Evolutionary conservation across 2,888 invertebrate genomes (phyloP).

Genomic region (Drosophila mayaguana): DNA sequence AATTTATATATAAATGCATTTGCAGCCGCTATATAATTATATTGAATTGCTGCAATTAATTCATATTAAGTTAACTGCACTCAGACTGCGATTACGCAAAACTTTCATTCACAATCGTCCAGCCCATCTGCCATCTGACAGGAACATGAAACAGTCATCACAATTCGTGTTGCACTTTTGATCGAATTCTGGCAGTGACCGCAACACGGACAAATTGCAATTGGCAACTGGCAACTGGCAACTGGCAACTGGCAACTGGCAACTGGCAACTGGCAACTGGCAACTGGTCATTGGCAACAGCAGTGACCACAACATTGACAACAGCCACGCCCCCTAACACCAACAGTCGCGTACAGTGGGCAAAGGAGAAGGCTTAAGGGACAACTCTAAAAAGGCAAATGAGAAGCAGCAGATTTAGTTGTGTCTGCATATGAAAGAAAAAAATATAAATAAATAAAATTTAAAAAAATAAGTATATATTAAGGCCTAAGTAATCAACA

Average conservation of each 20-base stretch:
- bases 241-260: conserved; percentile 29
- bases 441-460: not conserved
- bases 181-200: conserved; percentile 43
- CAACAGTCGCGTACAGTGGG: conserved; percentile 17
- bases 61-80: conserved; percentile 11
- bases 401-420: not conserved
- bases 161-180: conserved; percentile 62
- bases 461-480: too few species aligned
- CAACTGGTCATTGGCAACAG: conserved; percentile 25
- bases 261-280: conserved; percentile 22
- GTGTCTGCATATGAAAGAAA: too few species aligned
- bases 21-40: conserved; percentile 22
- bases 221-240: conserved; percentile 18
- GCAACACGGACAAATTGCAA: conserved; percentile 45
- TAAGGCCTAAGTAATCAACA: not conserved
- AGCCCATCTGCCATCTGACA: conserved; percentile 24
- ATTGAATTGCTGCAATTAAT: conserved; percentile 50
- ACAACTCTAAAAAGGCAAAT: too few species aligned
- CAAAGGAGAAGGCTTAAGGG: too few species aligned
- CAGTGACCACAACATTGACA: conserved; percentile 40
- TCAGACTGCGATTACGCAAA: not conserved
- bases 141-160: conserved; percentile 61
- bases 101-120: conserved; percentile 12
- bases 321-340: conserved; percentile 22
- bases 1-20: conserved; percentile 8